Evolutionary conservation across 1,140 invertebrate species (phyloP).

Genomic region (Dendroctonus ponderosae): DNA sequence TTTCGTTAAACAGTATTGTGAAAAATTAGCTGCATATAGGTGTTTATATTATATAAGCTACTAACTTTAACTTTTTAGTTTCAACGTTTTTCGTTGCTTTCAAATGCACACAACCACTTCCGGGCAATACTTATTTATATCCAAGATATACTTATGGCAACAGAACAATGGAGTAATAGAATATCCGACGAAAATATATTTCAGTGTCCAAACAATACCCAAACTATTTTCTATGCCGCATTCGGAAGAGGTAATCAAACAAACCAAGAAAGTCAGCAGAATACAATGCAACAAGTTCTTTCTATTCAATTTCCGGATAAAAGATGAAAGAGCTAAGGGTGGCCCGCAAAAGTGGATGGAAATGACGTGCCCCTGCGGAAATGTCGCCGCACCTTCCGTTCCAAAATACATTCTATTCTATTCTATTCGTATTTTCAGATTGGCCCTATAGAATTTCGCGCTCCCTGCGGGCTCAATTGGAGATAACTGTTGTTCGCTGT

Average conservation of each 20-base stretch:
- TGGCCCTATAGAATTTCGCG: slow-evolving; percentile 20
- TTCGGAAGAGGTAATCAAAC: not conserved
- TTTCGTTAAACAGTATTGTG: too few relatives aligned
- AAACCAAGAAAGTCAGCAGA: slow-evolving; percentile 1
- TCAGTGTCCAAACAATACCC: too few relatives aligned
- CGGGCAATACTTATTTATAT: too few relatives aligned
- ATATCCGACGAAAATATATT: not conserved
- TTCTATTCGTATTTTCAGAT: slow-evolving; percentile 20
- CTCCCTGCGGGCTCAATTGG: slow-evolving; percentile 5
- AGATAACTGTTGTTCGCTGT: slow-evolving; percentile 7
- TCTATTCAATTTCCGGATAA: slow-evolving; percentile 8
- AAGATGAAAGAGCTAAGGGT: slow-evolving; percentile 9
- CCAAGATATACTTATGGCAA: too few relatives aligned
- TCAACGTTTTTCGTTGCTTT: too few relatives aligned
- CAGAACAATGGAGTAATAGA: too few relatives aligned
- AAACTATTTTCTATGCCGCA: too few relatives aligned
- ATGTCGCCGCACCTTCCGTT: slow-evolving; percentile 22
- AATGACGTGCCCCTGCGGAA: slow-evolving; percentile 25
- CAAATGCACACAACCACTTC: too few relatives aligned
- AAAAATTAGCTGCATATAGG: too few relatives aligned
- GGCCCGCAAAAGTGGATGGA: slow-evolving; percentile 23
- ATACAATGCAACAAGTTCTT: slow-evolving; percentile 21
- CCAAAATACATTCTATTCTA: slow-evolving; percentile 15
- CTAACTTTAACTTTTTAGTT: too few relatives aligned
- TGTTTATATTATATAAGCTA: too few relatives aligned